Evolutionary conservation across 2,113 vertebrate genomes (phyloP), one percentile per base, ranked within the genome.

Genomic region (Eonycteris spelaea): DNA sequence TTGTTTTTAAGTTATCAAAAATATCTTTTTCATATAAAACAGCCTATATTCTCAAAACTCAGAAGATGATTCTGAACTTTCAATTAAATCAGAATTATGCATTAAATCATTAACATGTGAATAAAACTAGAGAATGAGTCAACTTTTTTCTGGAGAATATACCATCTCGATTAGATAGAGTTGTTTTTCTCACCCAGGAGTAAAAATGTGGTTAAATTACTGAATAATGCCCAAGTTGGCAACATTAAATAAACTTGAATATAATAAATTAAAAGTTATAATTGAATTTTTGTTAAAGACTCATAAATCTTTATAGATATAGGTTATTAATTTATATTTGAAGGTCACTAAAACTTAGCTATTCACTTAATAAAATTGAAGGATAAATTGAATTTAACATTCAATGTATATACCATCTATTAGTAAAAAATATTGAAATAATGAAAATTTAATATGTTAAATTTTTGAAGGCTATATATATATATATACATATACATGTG

Each of bases 271-370:
- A 89, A 78, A 86, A 22, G 43, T 75, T 74, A 74, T 95, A 95
- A 78, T 94, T 96, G 57, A 96, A 97, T 95, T 70, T 67, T 89
- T 80, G 19, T 92, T 84, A 84, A 94, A 67, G 77, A 83, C 65
- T 61, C 15, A 83, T 12, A 77, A 38, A 59, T 48, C 65, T 86
- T 78, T 95, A 48, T 33, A 77, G 22, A 71, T 77, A 89, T 57
- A 33, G 67, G 61, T 71, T 79, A 71, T 45, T 63, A 45, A 73
- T 84, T 73, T 67, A 22, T 38, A 30, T 96, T 79, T 74, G 12
- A 82, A 80, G 2, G 12, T 73, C 26, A 80, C 22, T 74, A 38
- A 65, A 73, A 89, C 28, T 55, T 75, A 87, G 4, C 33, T 88
- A 71, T 22, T 71, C 24, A 78, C 28, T 79, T 93, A 74, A 40